Evolutionary conservation across 2,797 vertebrate genomes (phyloP).

Genomic region (Kryptopterus vitreolus): DNA sequence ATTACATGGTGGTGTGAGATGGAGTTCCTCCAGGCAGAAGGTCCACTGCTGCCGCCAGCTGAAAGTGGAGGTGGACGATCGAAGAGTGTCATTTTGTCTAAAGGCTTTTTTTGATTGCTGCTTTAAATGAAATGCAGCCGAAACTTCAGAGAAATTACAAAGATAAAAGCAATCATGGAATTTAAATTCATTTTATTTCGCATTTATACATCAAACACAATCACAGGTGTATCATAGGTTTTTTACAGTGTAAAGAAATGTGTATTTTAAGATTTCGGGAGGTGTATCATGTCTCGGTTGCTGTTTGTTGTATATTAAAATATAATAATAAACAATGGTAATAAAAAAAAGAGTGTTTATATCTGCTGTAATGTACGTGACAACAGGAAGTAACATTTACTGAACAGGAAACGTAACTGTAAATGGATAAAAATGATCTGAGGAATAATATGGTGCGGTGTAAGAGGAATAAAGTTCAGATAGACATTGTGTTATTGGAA

Average conservation of each 20-base stretch:
- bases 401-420: neutral
- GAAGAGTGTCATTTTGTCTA: neutral
- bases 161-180: neutral
- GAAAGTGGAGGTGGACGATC: neutral
- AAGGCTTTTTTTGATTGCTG: slow-evolving; percentile 3
- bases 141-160: neutral
- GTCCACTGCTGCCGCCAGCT: neutral
- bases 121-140: neutral
- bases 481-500: neutral
- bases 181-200: neutral
- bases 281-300: too few relatives aligned
- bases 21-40: slow-evolving; percentile 12
- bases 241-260: too few relatives aligned
- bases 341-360: neutral
- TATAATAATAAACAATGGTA: neutral
- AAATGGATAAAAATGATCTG: neutral
- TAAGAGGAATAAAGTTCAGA: neutral
- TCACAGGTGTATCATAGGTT: too few relatives aligned
- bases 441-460: neutral
- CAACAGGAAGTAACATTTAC: neutral
- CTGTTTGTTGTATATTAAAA: too few relatives aligned
- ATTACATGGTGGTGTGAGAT: neutral
- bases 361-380: neutral
- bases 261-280: too few relatives aligned
- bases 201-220: neutral